Base-by-base conservation (phyloP, 2,797 vertebrate genomes). In the Poeciliopsis presidionis region DNA sequence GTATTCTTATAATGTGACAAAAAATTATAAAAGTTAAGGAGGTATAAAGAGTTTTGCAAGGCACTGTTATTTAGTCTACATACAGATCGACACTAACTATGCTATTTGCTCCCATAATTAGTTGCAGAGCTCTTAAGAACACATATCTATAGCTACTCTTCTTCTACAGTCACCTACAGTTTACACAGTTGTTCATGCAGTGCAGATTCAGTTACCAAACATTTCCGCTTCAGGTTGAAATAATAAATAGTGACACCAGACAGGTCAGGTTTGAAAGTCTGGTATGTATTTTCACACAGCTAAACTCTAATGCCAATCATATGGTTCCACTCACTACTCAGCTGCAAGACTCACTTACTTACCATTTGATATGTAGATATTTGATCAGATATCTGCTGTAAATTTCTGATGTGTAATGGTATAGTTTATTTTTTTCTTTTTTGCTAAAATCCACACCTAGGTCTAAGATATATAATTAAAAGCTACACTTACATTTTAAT, bases 281-380 rank as follows among this genome's bases (percentile, higher is more conserved):
- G 18, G 76, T 93, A 88, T 93, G 89, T 94, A 84, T 94, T 93
- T 94, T 92, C 81, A 89, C 84, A 76, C 73, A 87, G 86, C 79
- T 79, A 86, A 76, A 77, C 77, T 79, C 77, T 89, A 93, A 92
- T 91, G 83, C 84, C 49, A 79, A 5, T 81, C 93, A 94, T 90
- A 91, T 94, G 94, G 89, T 89, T 92, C 86, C 80, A 90, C 86
- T 93, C 91, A 84, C 79, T 46, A 79, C 77, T 84, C 67, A 84
- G 69, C 87, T 86, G 77, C 87, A 89, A 82, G 87, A 90, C 69
- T 18, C 77, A 78, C 72, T 85, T 77, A 86, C 73, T 53, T 77
- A 86, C 79, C 75, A 84, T 88, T 87, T 88, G 87, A 94, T 92
- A 89, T 80, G 76, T 77, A 89, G 25, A 75, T 51, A 80, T 79